A percentile compares a stretch with the other conserved stretches of the same genome.
These are phyloP conservation scores for Calameuta idolon DNA, from an alignment of 2,888 invertebrate species.

Conservation along the genomic window DNA sequence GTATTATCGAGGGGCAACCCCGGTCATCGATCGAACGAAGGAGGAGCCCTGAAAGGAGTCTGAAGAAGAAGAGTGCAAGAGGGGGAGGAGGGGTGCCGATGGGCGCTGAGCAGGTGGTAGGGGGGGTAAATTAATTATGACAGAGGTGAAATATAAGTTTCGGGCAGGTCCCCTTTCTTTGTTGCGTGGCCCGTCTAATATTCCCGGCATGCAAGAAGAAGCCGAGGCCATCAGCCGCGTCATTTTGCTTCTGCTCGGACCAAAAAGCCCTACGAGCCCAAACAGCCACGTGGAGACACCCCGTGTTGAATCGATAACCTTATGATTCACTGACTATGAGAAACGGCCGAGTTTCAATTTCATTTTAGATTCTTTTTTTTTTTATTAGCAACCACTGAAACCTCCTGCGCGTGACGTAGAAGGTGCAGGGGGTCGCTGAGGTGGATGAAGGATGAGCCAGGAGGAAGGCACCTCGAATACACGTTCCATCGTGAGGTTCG, in stretches of 20 bases:
- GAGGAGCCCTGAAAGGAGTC: no score
- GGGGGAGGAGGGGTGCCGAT: no score
- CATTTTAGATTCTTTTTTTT: no score
- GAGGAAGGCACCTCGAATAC: no score
- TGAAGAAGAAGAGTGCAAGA: no score
- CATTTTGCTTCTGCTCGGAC: neutral
- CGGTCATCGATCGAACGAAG: conserved; percentile 3
- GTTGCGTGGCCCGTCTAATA: conserved; percentile 22
- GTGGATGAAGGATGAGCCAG: no score
- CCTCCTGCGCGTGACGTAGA: no score
- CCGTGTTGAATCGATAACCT: conserved; percentile 61
- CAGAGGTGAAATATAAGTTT: conserved; percentile 7
- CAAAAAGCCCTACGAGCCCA: neutral
- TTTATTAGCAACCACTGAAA: no score
- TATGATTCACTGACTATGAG: conserved; percentile 53
- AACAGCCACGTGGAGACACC: neutral
- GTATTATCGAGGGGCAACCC: neutral
- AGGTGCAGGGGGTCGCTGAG: no score
- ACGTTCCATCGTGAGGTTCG: no score
- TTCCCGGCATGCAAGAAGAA: conserved; percentile 20
- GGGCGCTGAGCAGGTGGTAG: neutral
- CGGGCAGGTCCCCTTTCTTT: neutral
- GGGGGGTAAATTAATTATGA: conserved; percentile 3
- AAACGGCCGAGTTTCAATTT: no score
- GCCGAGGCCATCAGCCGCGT: neutral